These are phyloP conservation scores for Liposcelis brunnea DNA, from an alignment of 2,888 invertebrate species.

Conservation along the genomic window DNA sequence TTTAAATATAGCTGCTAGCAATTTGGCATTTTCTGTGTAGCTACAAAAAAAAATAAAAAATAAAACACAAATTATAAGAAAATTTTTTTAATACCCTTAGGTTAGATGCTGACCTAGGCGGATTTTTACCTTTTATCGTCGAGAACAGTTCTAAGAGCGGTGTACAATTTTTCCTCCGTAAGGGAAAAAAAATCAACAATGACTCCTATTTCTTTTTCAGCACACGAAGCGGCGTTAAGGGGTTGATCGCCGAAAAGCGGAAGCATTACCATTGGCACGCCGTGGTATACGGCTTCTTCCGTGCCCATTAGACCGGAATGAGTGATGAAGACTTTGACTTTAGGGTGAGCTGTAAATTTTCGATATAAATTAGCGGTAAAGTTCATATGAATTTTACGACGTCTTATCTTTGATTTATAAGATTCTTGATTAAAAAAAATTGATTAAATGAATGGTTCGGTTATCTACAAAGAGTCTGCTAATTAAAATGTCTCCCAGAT, in stretches of 20 bases:
- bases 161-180: slow-evolving; percentile 16
- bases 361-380: neutral
- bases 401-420: no score
- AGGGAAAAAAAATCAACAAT: slow-evolving; percentile 19
- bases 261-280: slow-evolving; percentile 27
- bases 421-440: no score
- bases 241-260: slow-evolving; percentile 26
- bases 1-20: slow-evolving; percentile 15
- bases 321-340: slow-evolving; percentile 31
- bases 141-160: slow-evolving; percentile 18
- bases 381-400: no score
- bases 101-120: neutral
- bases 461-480: no score
- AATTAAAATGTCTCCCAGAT: no score
- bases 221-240: slow-evolving; percentile 22
- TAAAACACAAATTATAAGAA: neutral
- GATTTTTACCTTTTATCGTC: slow-evolving; percentile 19
- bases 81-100: neutral
- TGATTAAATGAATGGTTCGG: no score
- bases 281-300: slow-evolving; percentile 28
- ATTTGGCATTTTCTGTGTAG: slow-evolving; percentile 15
- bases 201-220: slow-evolving; percentile 22
- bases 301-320: slow-evolving; percentile 34
- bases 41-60: slow-evolving; percentile 13
- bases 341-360: slow-evolving; percentile 23